Conservation (phyloP, 2,113 vertebrate species). For the Myrmecobius fasciatus region DNA sequence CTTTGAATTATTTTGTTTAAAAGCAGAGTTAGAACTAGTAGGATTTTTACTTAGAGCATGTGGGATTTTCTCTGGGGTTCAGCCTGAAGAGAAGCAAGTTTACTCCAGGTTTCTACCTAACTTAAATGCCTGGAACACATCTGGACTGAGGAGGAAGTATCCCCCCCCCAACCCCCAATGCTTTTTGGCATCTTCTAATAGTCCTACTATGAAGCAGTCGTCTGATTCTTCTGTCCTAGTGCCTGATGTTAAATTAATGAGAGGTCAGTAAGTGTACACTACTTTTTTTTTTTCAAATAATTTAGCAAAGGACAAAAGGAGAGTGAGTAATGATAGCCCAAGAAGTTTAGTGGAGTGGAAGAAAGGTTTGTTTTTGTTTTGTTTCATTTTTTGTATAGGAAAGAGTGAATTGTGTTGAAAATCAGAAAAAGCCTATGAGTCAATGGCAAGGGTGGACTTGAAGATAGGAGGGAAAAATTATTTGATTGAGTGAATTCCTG, state of each 20-base stretch:
- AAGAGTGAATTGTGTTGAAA: not conserved
- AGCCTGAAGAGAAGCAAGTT: not conserved
- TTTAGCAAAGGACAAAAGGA: not conserved
- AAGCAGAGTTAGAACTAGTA: not conserved
- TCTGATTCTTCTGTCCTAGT: not conserved
- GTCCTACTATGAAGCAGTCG: not conserved
- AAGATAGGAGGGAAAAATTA: not conserved
- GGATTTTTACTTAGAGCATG: not conserved
- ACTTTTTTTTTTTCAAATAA: not conserved
- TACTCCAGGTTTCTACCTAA: not conserved
- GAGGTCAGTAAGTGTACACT: not conserved
- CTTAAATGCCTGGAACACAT: not conserved
- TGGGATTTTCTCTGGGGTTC: not conserved
- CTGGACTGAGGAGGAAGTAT: not conserved
- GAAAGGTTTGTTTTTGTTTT: not conserved
- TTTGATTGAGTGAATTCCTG: not conserved
- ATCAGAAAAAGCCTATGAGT: not conserved
- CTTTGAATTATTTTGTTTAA: not conserved
- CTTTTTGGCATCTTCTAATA: not conserved
- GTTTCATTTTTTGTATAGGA: not conserved
- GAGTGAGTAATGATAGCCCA: not conserved
- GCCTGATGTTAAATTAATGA: not conserved
- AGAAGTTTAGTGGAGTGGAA: not conserved
- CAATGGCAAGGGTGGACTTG: not conserved
- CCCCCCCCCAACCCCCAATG: no score